These are phyloP conservation scores for Papilio polyxenes DNA, from an alignment of 1,140 invertebrate species.

Conservation along the genomic window DNA sequence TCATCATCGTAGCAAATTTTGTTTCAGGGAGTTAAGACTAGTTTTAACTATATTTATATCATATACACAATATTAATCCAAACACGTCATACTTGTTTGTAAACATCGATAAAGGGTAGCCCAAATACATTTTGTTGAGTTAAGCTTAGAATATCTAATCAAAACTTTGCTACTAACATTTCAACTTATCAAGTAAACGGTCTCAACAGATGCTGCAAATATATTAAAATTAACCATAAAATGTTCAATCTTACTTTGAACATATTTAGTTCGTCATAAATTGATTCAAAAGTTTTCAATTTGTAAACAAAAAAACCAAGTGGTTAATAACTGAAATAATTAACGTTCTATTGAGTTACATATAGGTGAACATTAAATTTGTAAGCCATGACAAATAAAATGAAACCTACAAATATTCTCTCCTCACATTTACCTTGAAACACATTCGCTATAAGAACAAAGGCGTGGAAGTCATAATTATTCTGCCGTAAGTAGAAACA, in stretches of 20 bases:
- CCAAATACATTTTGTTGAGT: slow-evolving; percentile 7
- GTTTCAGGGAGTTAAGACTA: not conserved
- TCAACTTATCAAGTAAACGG: slow-evolving; percentile 23
- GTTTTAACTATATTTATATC: not conserved
- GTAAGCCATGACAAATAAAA: slow-evolving; percentile 2
- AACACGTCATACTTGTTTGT: slow-evolving; percentile 21
- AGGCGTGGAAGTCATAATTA: slow-evolving; percentile 17
- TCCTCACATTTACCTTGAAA: not conserved
- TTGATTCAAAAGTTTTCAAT: too few relatives aligned
- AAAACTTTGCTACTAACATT: slow-evolving; percentile 25
- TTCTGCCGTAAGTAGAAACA: slow-evolving; percentile 20
- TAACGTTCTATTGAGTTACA: not conserved
- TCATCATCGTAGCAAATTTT: not conserved
- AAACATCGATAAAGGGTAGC: slow-evolving; percentile 20
- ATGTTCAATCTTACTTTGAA: not conserved
- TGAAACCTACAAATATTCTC: slow-evolving; percentile 9
- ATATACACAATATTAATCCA: not conserved
- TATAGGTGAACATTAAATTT: not conserved
- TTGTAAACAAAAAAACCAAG: too few relatives aligned
- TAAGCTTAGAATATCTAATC: slow-evolving; percentile 14
- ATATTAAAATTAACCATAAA: not conserved
- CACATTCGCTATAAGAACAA: slow-evolving; percentile 9
- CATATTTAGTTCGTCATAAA: not conserved
- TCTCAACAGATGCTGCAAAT: slow-evolving; percentile 7
- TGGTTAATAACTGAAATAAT: too few relatives aligned